Percentiles rank a stretch among this genome's conserved stretches.
phyloP scores from a whole-genome alignment of 2,888 invertebrate species.

The Rhagium mordax region DNA sequence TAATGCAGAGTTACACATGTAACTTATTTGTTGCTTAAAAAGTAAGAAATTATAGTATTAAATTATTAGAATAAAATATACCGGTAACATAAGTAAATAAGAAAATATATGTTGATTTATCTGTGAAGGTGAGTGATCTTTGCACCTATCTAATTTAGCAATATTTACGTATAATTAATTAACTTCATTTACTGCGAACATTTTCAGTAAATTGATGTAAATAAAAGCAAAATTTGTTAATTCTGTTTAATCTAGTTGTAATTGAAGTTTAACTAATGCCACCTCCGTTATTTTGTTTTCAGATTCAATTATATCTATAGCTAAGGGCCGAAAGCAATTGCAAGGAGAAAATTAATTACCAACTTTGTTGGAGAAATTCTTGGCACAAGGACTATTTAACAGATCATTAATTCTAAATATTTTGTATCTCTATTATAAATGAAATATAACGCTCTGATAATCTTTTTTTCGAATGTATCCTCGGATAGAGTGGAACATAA shows the following conservation, averaged over 20 bases:
- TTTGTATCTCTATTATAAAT: conserved; percentile 15
- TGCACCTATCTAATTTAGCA: neutral
- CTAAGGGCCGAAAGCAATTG: conserved; percentile 42
- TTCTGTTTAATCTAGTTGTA: conserved; percentile 20
- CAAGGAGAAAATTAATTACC: conserved; percentile 42
- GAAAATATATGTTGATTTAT: too few relatives aligned
- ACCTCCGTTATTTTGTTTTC: conserved; percentile 36
- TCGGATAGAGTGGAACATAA: neutral
- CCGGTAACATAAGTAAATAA: too few relatives aligned
- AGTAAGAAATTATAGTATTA: too few relatives aligned
- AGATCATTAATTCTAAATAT: conserved; percentile 30
- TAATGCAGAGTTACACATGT: too few relatives aligned
- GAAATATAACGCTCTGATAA: neutral
- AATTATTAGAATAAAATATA: too few relatives aligned
- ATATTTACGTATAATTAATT: neutral
- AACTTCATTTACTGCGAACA: neutral
- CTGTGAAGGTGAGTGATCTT: too few relatives aligned
- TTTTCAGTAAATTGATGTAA: neutral
- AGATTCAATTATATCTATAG: conserved; percentile 48
- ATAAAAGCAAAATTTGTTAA: neutral
- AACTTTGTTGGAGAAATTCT: conserved; percentile 25
- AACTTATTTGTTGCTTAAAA: too few relatives aligned
- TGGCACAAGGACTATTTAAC: conserved; percentile 13
- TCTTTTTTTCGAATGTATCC: neutral
- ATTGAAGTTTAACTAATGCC: conserved; percentile 21